These are phyloP conservation scores for Malurus melanocephalus DNA, from an alignment of 2,113 vertebrate genomes.

Conservation along the genomic window DNA sequence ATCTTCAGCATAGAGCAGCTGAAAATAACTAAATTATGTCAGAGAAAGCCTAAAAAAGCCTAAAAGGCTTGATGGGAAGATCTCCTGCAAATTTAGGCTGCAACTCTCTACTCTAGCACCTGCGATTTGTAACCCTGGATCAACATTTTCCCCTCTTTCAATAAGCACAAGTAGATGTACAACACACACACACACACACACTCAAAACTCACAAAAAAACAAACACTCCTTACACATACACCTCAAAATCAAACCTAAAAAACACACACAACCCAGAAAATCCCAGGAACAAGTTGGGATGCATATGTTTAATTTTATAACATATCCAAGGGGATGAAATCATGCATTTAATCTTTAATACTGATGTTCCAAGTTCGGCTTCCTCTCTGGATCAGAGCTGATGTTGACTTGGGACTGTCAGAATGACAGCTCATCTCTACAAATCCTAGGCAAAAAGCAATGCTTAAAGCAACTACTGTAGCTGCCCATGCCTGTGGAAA, in stretches of 20 bases:
- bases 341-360: neutral
- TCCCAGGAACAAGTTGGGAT: neutral
- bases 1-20: neutral
- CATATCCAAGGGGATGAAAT: neutral
- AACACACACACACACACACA: neutral
- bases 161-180: neutral
- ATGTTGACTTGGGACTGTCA: neutral
- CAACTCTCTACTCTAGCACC: neutral
- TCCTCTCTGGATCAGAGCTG: neutral
- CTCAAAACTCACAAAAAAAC: fast-evolving
- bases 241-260: neutral
- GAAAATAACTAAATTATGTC: neutral
- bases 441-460: neutral
- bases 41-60: neutral
- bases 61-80: neutral
- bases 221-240: fast-evolving
- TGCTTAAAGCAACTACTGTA: neutral
- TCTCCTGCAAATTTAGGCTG: neutral
- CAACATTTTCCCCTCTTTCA: neutral
- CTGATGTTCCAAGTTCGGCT: neutral
- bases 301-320: neutral
- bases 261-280: neutral
- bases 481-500: neutral
- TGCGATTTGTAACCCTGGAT: neutral
- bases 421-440: neutral